Base-by-base conservation (phyloP, 1,140 invertebrate genomes). In the Diachasmimorpha longicaudata region DNA sequence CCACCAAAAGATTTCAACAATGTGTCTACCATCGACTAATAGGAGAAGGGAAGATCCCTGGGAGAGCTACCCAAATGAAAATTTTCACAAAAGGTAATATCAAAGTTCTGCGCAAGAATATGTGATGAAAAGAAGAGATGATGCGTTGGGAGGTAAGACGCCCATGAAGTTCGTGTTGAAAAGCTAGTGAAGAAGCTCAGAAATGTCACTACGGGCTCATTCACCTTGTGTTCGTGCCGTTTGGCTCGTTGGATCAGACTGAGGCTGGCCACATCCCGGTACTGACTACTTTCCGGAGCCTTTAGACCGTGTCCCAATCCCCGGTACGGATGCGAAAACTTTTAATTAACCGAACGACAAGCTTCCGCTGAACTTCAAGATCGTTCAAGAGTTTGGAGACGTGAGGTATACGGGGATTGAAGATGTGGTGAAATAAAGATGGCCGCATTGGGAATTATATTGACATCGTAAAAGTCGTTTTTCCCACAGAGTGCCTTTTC, bases 371-470 rank as follows among this genome's bases (percentile, higher is more conserved):
- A 19, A n/a, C 66, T 68, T 68, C 31, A 68, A 68, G 25, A 37
- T 39, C 66, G 31, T 39, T 37, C n/a, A 68, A 37, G n/a, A n/a
- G 6, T 14, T 37, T 68, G 25, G 21, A 66, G 23, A 36, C 21
- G 19, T 14, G 21, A 14, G 63, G 13, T 6, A 9, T n/a, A 16
- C 4, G 36, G 16, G 36, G 31, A 19, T 16, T n/a, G 36, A 39
- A 39, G n/a, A 68, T 63, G 58, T 25, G 58, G 23, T 63, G 58
- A 63, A 63, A 63, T 63, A 36, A 68, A 68, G 66, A 68, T 68
- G 66, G 66, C 66, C 66, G 31, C 66, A 68, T 68, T 68, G 66
- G 36, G 66, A 68, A 68, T 68, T 68, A 68, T 68, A 68, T 68
- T 19, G 66, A 37, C 66, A 37, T 68, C 36, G 66, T 36, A 68